Percentiles rank a stretch among this genome's conserved stretches.
These are phyloP conservation scores for Acrocera orbiculus DNA, from an alignment of 2,888 invertebrate species.

Conservation along the genomic window DNA sequence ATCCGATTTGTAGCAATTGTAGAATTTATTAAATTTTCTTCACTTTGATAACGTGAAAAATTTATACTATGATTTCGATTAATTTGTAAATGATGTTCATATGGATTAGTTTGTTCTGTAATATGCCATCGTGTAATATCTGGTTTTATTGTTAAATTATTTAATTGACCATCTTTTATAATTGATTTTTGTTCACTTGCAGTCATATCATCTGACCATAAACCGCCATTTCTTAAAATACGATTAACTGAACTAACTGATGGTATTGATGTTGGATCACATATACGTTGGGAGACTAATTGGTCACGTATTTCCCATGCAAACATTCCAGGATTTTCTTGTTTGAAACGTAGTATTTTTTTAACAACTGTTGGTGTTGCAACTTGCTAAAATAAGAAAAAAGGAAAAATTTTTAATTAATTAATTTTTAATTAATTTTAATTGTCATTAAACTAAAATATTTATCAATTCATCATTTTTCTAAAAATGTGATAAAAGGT, in stretches of 20 bases:
- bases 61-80: neutral
- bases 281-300: constrained; percentile 73
- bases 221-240: constrained; percentile 73
- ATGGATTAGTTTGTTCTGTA: neutral
- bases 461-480: no score
- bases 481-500: no score
- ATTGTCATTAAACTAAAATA: no score
- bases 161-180: constrained; percentile 8
- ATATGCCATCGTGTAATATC: neutral
- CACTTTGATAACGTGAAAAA: constrained; percentile 1
- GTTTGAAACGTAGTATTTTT: constrained; percentile 83
- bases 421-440: neutral
- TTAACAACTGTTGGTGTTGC: constrained; percentile 91
- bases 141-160: neutral
- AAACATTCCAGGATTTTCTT: constrained; percentile 90
- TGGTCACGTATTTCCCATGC: constrained; percentile 94
- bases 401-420: neutral
- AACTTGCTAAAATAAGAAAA: constrained; percentile 59
- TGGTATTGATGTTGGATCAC: constrained; percentile 79
- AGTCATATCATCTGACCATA: constrained; percentile 51
- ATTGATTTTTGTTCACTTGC: constrained; percentile 28
- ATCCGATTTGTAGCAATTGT: neutral
- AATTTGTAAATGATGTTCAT: constrained; percentile 1
- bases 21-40: neutral
- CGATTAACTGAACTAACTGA: constrained; percentile 90